These are phyloP conservation scores for Epizoanthus ramosus DNA, from an alignment of 92 coral and sea anemone species.

Conservation along the genomic window DNA sequence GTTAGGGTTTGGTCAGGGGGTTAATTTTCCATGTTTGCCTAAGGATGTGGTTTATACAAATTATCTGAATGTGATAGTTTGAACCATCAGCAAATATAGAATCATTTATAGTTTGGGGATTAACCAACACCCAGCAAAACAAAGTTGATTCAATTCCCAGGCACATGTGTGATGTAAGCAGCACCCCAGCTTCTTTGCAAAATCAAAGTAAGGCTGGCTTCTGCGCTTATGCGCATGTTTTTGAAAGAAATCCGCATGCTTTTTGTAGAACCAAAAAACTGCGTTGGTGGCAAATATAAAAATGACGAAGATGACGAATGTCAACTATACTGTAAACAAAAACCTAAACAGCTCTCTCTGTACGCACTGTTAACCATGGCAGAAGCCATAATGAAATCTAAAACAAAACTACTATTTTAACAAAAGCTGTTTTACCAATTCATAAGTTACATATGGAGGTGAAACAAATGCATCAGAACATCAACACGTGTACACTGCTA, in stretches of 20 bases:
- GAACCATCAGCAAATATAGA: not conserved
- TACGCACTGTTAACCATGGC: not conserved
- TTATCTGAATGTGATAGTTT: too few species aligned
- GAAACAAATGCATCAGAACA: not conserved
- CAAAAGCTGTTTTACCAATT: not conserved
- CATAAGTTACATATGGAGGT: not conserved
- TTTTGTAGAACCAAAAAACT: constrained; percentile 32
- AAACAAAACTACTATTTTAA: not conserved
- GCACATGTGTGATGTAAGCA: not conserved
- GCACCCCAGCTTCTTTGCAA: constrained; percentile 24
- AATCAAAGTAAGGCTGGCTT: constrained; percentile 28
- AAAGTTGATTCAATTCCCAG: not conserved
- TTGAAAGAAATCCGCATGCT: not conserved
- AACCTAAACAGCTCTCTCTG: not conserved
- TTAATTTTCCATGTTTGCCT: too few species aligned
- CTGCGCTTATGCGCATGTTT: not conserved
- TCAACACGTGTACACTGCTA: not conserved
- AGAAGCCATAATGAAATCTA: too few species aligned
- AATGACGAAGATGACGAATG: constrained; percentile 1
- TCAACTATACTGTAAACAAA: not conserved
- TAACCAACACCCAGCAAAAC: constrained; percentile 6
- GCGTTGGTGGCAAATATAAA: constrained; percentile 21
- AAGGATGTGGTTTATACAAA: too few species aligned
- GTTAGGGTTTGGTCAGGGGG: too few species aligned
- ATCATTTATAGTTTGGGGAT: not conserved